Conservation (phyloP, 2,797 vertebrate genomes). For the Rhabdophis nuchalis region DNA sequence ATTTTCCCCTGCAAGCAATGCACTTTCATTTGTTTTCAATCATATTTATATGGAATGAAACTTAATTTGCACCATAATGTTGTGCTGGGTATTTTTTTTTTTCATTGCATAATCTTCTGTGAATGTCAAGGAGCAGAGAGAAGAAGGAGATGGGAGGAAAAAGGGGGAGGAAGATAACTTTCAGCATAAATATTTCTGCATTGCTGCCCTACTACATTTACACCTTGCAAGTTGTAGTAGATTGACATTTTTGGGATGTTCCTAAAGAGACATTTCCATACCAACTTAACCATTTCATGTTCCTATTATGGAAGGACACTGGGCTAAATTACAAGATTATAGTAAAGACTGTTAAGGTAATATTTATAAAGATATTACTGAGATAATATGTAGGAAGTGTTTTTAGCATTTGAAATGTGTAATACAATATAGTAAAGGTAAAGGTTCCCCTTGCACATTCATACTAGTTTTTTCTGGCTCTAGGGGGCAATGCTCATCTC, state of each 20-base stretch:
- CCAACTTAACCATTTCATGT: not conserved
- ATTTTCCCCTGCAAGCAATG: not conserved
- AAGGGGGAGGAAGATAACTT: not conserved
- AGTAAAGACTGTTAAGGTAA: not conserved
- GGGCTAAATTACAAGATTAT: not conserved
- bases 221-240: not conserved
- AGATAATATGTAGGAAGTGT: not conserved
- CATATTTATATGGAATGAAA: not conserved
- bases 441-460: no score
- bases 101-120: not conserved
- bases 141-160: not conserved
- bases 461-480: no score
- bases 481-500: no score
- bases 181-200: not conserved
- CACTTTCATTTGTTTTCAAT: not conserved
- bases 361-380: not conserved
- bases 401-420: not conserved
- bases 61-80: not conserved
- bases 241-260: not conserved
- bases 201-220: not conserved
- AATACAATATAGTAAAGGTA: no score
- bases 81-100: not conserved
- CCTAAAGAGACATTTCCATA: not conserved
- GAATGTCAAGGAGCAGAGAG: not conserved
- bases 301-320: not conserved